A percentile compares a stretch with the other conserved stretches of the same genome.
Evolutionary conservation across 2,113 vertebrate genomes (phyloP).

Genomic region (Nycticorax nycticorax): DNA sequence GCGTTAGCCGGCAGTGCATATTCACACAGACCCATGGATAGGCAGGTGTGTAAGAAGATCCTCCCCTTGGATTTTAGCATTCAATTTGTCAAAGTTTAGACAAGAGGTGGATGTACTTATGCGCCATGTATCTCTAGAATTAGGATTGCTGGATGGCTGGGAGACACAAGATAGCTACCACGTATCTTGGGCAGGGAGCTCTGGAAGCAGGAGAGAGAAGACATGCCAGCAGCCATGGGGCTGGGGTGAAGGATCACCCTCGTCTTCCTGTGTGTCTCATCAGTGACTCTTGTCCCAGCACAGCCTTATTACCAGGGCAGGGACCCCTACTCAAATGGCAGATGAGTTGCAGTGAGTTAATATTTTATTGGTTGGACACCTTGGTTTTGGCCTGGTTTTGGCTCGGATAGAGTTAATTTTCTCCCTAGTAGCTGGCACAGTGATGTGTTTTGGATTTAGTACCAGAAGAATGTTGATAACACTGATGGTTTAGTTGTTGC

Average conservation of each 20-base stretch:
- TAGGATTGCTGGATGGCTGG: neutral
- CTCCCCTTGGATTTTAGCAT: neutral
- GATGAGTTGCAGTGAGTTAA: neutral
- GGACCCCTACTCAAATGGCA: neutral
- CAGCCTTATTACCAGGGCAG: neutral
- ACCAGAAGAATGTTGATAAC: too few relatives aligned
- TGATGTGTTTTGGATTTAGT: too few relatives aligned
- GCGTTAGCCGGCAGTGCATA: fast-evolving
- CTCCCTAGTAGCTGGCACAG: too few relatives aligned
- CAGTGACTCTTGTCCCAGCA: neutral
- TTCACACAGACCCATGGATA: neutral
- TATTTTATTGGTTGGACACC: neutral
- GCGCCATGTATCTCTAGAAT: neutral
- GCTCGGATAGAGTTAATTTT: too few relatives aligned
- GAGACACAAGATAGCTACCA: neutral
- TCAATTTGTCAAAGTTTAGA: neutral
- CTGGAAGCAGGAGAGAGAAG: neutral
- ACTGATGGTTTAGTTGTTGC: too few relatives aligned
- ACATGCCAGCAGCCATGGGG: neutral
- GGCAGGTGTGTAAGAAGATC: neutral
- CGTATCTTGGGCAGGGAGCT: neutral
- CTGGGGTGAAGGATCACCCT: neutral
- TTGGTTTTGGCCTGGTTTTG: neutral
- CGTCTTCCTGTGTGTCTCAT: neutral
- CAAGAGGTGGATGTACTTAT: fast-evolving